Conservation (phyloP, 2,888 invertebrate genomes). For the Eupithecia pulchellata region DNA sequence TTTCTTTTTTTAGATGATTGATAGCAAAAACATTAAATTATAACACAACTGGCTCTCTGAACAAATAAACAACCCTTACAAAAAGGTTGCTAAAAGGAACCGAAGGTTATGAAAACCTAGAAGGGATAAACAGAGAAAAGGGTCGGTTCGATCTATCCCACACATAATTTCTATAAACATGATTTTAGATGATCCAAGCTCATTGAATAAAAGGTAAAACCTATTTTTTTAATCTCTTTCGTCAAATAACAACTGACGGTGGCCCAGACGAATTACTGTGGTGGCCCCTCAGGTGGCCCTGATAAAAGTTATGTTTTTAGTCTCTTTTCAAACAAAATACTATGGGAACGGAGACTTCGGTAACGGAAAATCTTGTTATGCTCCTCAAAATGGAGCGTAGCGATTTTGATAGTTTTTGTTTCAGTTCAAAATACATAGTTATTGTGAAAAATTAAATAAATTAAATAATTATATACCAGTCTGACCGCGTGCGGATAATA, state of each 20-base stretch:
- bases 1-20: neutral
- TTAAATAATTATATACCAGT: neutral
- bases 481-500: neutral
- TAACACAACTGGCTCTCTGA: neutral
- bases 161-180: conserved; percentile 3
- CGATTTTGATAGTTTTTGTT: neutral
- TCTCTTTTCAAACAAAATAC: no score
- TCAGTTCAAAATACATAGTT: neutral
- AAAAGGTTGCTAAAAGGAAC: conserved; percentile 2
- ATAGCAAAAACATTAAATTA: neutral
- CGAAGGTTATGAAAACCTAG: conserved; percentile 4
- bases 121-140: conserved; percentile 3
- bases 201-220: neutral
- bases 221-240: neutral
- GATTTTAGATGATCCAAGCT: neutral
- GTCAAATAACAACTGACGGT: no score
- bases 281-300: no score
- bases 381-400: no score
- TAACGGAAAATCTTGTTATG: no score
- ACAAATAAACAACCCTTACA: neutral
- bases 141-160: neutral
- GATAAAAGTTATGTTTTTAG: no score
- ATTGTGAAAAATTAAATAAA: no score
- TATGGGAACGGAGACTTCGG: no score
- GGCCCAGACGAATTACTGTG: no score